These are phyloP conservation scores for Muscicapa striata DNA, from an alignment of 2,797 vertebrate genomes.

Conservation along the genomic window DNA sequence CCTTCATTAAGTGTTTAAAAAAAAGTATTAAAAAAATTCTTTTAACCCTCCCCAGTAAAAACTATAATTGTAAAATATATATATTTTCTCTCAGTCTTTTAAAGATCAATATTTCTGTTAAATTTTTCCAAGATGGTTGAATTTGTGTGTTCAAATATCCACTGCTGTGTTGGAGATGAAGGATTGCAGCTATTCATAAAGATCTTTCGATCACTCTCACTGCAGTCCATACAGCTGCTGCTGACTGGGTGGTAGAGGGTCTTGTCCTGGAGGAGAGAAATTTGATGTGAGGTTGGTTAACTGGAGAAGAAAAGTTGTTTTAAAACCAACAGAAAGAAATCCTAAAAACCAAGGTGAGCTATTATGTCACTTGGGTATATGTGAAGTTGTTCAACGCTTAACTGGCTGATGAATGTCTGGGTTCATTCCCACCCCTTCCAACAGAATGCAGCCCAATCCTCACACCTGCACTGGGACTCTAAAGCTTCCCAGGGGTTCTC, in stretches of 20 bases:
- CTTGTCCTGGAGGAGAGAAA: slow-evolving; percentile 82
- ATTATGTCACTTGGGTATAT: not conserved
- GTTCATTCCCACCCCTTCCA: not conserved
- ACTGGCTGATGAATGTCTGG: not conserved
- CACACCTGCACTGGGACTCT: not conserved
- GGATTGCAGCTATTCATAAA: slow-evolving; percentile 92
- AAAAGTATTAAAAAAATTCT: slow-evolving; percentile 67
- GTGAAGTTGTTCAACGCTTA: not conserved
- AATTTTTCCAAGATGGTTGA: slow-evolving; percentile 89
- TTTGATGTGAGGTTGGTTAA: not conserved
- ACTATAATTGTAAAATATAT: slow-evolving; percentile 76
- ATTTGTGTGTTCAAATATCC: slow-evolving; percentile 94
- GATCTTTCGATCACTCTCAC: slow-evolving; percentile 82
- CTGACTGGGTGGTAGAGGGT: slow-evolving; percentile 90
- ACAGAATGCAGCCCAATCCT: not conserved
- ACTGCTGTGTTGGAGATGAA: slow-evolving; percentile 86
- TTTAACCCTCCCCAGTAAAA: slow-evolving; percentile 73
- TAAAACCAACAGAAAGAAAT: not conserved
- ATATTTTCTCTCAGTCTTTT: slow-evolving; percentile 57
- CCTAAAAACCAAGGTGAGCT: not conserved
- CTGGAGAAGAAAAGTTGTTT: not conserved
- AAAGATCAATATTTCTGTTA: slow-evolving; percentile 80
- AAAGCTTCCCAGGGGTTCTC: not conserved
- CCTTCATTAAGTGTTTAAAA: slow-evolving; percentile 65
- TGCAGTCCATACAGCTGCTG: slow-evolving; percentile 92